These are phyloP conservation scores for Eulemur rufifrons DNA, from an alignment of 2,113 vertebrate species.

Conservation along the genomic window DNA sequence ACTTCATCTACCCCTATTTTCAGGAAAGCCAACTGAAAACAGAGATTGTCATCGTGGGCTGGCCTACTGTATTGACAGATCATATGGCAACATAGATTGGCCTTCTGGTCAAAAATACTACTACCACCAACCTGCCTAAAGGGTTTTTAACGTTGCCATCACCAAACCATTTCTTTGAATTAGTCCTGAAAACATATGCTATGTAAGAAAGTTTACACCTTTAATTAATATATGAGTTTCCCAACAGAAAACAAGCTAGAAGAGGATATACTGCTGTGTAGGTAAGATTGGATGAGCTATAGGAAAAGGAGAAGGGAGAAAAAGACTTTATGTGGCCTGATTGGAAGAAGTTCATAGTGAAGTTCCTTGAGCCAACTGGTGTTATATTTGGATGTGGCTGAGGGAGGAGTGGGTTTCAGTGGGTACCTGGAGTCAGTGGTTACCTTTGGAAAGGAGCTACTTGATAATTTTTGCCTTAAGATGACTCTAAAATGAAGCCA, in stretches of 20 bases:
- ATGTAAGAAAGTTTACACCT: background rate
- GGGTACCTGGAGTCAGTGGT: background rate
- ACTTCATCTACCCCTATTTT: background rate
- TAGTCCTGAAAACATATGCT: background rate
- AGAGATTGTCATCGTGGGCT: background rate
- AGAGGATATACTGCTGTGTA: background rate
- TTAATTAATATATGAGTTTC: background rate
- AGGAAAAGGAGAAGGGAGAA: background rate
- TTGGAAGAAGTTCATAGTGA: background rate
- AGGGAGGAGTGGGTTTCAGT: background rate
- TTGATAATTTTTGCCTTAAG: slow-evolving; percentile 31
- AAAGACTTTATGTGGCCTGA: background rate
- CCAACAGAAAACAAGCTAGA: background rate
- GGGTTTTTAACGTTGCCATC: background rate
- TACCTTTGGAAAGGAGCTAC: background rate
- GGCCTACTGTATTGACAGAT: background rate
- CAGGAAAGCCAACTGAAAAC: background rate
- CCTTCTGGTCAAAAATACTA: background rate
- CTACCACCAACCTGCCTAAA: background rate
- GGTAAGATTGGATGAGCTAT: background rate
- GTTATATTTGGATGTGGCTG: background rate
- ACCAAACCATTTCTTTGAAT: background rate
- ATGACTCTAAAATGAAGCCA: background rate
- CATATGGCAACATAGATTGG: background rate
- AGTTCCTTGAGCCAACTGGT: background rate